These are phyloP conservation scores for Lacanobia wlatinum DNA, from an alignment of 2,888 invertebrate species.

Conservation along the genomic window DNA sequence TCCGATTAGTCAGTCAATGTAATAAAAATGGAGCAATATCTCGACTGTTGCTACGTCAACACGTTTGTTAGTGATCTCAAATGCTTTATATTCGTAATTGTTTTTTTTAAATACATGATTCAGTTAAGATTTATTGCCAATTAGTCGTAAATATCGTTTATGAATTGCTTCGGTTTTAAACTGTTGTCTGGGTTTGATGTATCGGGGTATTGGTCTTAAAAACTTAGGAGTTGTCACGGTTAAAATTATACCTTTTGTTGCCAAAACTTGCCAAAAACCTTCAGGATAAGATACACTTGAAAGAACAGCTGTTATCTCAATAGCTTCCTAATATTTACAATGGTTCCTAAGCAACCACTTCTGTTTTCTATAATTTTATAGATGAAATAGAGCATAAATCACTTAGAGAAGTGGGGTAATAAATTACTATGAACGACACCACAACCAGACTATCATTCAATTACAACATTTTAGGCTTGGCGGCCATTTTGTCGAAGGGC, in stretches of 20 bases:
- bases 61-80: conserved; percentile 24
- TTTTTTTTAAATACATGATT: conserved; percentile 36
- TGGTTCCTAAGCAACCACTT: conserved; percentile 6
- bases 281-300: not conserved
- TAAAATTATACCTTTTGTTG: not conserved
- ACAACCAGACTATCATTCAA: conserved; percentile 33
- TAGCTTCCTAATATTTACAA: not conserved
- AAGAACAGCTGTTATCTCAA: not conserved
- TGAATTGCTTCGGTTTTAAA: conserved; percentile 17
- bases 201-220: not conserved
- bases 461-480: conserved; percentile 26
- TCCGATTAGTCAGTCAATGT: conserved; percentile 54
- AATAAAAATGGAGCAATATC: conserved; percentile 43
- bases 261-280: not conserved
- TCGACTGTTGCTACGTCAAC: conserved; percentile 33
- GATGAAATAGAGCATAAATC: conserved; percentile 53
- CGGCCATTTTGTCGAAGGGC: conserved; percentile 27
- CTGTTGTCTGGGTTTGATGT: conserved; percentile 1
- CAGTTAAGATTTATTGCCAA: conserved; percentile 30
- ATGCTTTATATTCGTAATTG: conserved; percentile 14
- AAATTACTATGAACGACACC: conserved; percentile 53
- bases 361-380: conserved; percentile 31
- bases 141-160: conserved; percentile 47
- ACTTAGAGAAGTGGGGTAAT: conserved; percentile 38
- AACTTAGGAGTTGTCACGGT: not conserved